These are phyloP conservation scores for Meloidogyne hapla DNA, from an alignment of 1,140 invertebrate genomes.

Conservation along the genomic window DNA sequence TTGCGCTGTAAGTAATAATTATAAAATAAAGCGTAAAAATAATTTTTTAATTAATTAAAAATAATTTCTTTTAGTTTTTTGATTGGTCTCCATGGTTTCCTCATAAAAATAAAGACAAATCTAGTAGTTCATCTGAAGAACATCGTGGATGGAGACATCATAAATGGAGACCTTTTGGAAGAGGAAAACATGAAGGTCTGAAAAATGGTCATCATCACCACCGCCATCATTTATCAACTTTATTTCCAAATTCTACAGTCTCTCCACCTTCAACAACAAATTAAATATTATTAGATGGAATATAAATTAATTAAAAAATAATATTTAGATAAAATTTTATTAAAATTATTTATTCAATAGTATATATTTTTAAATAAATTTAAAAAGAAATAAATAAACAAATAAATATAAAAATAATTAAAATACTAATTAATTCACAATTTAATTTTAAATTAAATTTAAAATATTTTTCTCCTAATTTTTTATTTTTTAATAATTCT, in stretches of 20 bases:
- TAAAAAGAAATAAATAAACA: not conserved
- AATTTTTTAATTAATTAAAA: not conserved
- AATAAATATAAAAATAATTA: conserved; percentile 7
- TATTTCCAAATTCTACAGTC: too few relatives aligned
- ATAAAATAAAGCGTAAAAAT: too few relatives aligned
- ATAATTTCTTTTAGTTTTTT: not conserved
- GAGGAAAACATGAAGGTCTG: not conserved
- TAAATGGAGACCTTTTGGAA: not conserved
- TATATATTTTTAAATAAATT: too few relatives aligned
- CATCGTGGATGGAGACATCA: not conserved
- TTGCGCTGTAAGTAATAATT: not conserved
- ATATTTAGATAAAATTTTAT: too few relatives aligned
- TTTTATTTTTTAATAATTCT: not conserved
- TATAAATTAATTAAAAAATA: too few relatives aligned
- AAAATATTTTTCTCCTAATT: not conserved
- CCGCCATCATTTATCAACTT: not conserved
- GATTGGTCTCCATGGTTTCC: not conserved
- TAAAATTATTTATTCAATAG: too few relatives aligned
- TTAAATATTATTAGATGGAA: too few relatives aligned
- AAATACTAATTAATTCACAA: not conserved
- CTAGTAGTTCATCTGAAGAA: not conserved
- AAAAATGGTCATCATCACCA: not conserved
- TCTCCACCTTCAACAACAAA: not conserved
- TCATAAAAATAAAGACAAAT: not conserved
- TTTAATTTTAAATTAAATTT: not conserved